Evolutionary conservation across 2,113 vertebrate species (phyloP), one percentile per base, ranked within the genome.

Genomic region (Rousettus leschenaultii): DNA sequence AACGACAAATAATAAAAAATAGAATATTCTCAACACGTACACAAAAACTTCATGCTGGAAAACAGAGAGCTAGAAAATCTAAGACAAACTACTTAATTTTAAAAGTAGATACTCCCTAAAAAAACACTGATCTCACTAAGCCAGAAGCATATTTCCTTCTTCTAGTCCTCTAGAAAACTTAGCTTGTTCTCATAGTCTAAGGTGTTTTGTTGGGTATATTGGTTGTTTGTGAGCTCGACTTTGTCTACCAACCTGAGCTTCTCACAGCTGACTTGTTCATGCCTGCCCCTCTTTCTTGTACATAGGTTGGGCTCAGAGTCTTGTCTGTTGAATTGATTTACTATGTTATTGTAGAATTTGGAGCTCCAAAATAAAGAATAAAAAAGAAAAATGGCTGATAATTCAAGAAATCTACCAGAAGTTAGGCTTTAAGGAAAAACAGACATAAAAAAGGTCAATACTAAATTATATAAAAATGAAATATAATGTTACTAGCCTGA

Each of bases 211-310:
- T 14, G 24, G 2, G 33, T 51, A 13, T 83, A n/a, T 40, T 6
- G 59, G 70, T 43, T 35, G 13, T 28, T 8, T 87, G n/a, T 57
- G 38, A 40, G 22, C 19, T 40, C 75, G 57, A 40, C 71, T 70
- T 88, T 87, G 28, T 79, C 48, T 10, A 55, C 4, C 13, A 45
- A n/a, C 26, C 12, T 90, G 35, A 87, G 15, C 2, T 66, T 18
- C 26, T 8, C 12, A 11, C 4, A 7, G 11, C 8, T 75, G 43
- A 11, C 8, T 21, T 70, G 0, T 51, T 48, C 14, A 11, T 26
- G 26, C 26, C 9, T 18, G 2, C 0, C n/a, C 1, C 8, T 61
- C 35, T 80, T 78, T 7, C 6, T 79, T 19, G 6, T 0, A 19
- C 2, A 30, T 9, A 24, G 15, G 63, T 28, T 35, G 8, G 7